A percentile compares a stretch with the other conserved stretches of the same genome.
These are phyloP conservation scores for Rhipidura dahli DNA, from an alignment of 2,113 vertebrate genomes.

Conservation along the genomic window DNA sequence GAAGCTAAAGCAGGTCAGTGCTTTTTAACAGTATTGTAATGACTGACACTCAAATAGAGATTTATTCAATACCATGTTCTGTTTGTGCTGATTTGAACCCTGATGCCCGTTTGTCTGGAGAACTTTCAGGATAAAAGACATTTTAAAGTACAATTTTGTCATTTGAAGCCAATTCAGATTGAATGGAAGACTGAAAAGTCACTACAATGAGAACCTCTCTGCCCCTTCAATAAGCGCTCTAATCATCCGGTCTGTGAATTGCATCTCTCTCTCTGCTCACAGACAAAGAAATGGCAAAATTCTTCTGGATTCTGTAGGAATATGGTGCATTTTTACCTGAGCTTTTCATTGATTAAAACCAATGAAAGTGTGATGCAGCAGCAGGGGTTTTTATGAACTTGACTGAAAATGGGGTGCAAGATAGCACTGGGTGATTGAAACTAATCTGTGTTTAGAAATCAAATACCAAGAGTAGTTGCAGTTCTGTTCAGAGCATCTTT, in stretches of 20 bases:
- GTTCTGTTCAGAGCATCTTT: not conserved
- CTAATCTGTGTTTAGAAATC: not conserved
- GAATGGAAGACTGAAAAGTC: not conserved
- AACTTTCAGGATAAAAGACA: not conserved
- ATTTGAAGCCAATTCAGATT: not conserved
- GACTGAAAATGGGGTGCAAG: not conserved
- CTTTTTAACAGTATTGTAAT: not conserved
- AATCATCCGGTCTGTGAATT: not conserved
- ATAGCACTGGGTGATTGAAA: not conserved
- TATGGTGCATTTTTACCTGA: not conserved
- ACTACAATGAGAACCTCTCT: not conserved
- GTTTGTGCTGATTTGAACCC: not conserved
- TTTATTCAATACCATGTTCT: not conserved
- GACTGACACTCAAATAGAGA: not conserved
- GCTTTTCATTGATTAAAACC: not conserved
- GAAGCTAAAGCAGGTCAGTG: not conserved
- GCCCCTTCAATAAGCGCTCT: not conserved
- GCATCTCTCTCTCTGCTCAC: not conserved
- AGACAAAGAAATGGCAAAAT: not conserved
- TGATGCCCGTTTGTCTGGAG: not conserved
- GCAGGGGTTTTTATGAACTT: not conserved
- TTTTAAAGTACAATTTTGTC: not conserved
- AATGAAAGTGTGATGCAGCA: not conserved
- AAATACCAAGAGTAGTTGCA: not conserved
- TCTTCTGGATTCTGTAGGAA: not conserved